Conservation (phyloP, 2,888 invertebrate genomes). For the Caenorhabditis sp. region DNA sequence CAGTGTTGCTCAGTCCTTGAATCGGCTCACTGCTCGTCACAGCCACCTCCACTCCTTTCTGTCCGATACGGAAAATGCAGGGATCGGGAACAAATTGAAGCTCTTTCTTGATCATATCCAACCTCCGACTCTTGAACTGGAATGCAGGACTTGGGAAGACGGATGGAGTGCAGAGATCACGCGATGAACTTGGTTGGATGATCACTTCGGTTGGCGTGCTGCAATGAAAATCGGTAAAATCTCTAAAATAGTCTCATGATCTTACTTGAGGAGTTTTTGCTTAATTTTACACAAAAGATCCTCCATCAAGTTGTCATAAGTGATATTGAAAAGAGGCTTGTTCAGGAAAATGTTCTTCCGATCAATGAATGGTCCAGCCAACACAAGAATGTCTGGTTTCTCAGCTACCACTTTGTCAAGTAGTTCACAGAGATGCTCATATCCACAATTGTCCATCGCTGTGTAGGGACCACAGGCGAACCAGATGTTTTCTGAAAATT, state of each 20-base stretch:
- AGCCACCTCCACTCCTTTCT: conserved; percentile 47
- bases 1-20: conserved; percentile 61
- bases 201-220: conserved; percentile 64
- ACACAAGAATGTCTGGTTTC: conserved; percentile 55
- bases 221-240: conserved; percentile 9
- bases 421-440: conserved; percentile 66
- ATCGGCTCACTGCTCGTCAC: conserved; percentile 61
- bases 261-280: conserved; percentile 55
- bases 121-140: conserved; percentile 15
- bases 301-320: conserved; percentile 41
- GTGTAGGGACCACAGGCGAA: conserved; percentile 69
- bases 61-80: conserved; percentile 40
- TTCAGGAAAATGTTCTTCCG: conserved; percentile 54
- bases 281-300: conserved; percentile 55
- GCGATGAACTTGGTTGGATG: conserved; percentile 51
- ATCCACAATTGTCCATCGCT: conserved; percentile 57
- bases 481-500: conserved; percentile 58
- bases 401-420: conserved; percentile 56
- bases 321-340: conserved; percentile 28
- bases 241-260: not conserved
- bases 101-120: conserved; percentile 22
- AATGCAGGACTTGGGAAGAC: conserved; percentile 63
- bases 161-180: conserved; percentile 48
- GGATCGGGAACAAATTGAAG: conserved; percentile 58
- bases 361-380: conserved; percentile 71